phyloP scores from a whole-genome alignment of 2,113 vertebrate species.

The Cyprinodon variegatus region DNA sequence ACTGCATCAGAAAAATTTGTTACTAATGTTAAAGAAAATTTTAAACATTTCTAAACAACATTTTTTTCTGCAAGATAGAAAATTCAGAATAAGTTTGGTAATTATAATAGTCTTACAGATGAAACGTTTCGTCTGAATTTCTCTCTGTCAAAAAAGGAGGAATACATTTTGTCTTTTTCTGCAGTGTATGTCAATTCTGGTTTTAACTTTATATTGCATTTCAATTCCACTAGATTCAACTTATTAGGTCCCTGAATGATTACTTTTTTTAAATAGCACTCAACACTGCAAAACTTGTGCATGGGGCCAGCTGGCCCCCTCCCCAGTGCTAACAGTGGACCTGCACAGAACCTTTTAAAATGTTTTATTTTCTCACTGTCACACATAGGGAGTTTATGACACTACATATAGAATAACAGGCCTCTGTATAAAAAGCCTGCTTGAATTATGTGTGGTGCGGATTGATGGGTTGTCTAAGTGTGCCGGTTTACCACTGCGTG shows the following conservation, averaged over 20 bases:
- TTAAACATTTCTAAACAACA: too few relatives aligned
- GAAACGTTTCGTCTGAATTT: neutral
- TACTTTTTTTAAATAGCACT: conserved; percentile 61
- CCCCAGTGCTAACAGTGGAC: conserved; percentile 53
- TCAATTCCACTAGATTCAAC: conserved; percentile 25
- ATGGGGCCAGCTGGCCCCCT: conserved; percentile 41
- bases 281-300: conserved; percentile 42
- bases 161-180: neutral
- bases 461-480: conserved; percentile 72
- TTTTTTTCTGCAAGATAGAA: neutral
- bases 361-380: conserved; percentile 69
- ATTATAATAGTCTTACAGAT: neutral
- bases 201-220: conserved; percentile 24
- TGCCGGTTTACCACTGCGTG: conserved; percentile 50
- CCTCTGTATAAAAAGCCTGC: conserved; percentile 64
- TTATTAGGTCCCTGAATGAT: conserved; percentile 28
- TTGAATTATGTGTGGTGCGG: conserved; percentile 59
- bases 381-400: conserved; percentile 72
- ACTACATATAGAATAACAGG: conserved; percentile 74
- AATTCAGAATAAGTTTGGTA: neutral
- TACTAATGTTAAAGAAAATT: neutral
- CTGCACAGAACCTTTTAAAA: conserved; percentile 66
- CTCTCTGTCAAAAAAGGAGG: neutral
- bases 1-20: too few relatives aligned
- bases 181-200: neutral